Conservation (phyloP, 2,797 vertebrate genomes). For the Halcyon chelicuti region DNA sequence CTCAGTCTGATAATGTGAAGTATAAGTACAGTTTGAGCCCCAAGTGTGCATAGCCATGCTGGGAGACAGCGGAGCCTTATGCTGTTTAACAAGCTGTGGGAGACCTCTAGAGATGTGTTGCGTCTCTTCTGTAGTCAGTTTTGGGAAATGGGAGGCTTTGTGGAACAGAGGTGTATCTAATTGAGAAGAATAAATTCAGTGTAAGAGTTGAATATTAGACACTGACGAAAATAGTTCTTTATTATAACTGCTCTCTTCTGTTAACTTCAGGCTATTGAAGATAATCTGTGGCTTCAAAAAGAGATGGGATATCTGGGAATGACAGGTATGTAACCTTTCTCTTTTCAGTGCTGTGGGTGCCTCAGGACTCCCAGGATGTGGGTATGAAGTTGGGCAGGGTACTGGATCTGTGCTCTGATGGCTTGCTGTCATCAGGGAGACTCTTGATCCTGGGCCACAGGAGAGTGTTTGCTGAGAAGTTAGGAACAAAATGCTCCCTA, state of each 20-base stretch:
- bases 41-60: rapidly evolving
- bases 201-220: not conserved
- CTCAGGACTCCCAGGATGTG: not conserved
- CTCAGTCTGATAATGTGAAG: not conserved
- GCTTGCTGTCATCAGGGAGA: rapidly evolving
- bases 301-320: not conserved
- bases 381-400: not conserved
- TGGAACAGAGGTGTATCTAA: not conserved
- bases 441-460: not conserved
- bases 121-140: not conserved
- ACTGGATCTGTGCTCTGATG: not conserved
- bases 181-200: not conserved
- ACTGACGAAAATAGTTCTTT: not conserved
- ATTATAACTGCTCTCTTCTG: not conserved
- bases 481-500: not conserved
- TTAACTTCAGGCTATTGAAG: slow-evolving; percentile 33
- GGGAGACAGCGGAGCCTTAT: not conserved
- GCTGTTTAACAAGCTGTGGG: not conserved
- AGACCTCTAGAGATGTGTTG: not conserved
- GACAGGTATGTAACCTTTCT: slow-evolving; percentile 44
- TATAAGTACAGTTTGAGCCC: not conserved
- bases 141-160: not conserved
- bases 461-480: not conserved
- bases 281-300: not conserved
- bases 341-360: not conserved